Percentiles rank a stretch among this genome's conserved stretches.
Conservation (phyloP, 2,113 vertebrate genomes). For the Montifringilla adamsi region DNA sequence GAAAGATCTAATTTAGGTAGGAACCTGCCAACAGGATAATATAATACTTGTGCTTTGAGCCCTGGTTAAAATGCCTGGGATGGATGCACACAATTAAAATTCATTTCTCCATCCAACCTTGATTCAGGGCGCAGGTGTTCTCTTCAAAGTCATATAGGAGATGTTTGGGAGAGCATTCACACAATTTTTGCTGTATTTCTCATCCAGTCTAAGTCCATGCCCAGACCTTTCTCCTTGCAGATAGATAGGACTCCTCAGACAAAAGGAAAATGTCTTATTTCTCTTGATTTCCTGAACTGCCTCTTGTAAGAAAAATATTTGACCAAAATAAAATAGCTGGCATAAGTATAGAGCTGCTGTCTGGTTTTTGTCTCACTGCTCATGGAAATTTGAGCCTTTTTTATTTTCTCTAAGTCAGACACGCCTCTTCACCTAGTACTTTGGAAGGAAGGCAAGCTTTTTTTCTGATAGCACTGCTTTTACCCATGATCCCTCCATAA, state of each 20-base stretch:
- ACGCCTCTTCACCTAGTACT: background rate
- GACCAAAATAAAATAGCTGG: background rate
- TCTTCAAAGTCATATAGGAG: background rate
- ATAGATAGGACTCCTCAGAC: background rate
- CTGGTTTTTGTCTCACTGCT: background rate
- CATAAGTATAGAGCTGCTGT: background rate
- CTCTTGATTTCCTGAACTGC: background rate
- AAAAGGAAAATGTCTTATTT: background rate
- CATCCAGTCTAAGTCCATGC: background rate
- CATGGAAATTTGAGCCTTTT: background rate
- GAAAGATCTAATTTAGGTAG: background rate
- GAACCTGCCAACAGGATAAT: background rate
- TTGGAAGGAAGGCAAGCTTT: background rate
- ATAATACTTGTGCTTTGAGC: background rate
- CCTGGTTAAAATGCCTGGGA: background rate
- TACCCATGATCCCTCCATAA: background rate
- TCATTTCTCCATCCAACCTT: background rate
- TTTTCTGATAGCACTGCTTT: background rate
- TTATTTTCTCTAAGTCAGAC: background rate
- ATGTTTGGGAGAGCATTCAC: background rate
- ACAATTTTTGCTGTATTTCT: background rate
- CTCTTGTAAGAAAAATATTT: background rate
- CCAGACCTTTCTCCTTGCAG: background rate
- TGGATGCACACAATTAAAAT: background rate
- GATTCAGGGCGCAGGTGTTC: background rate